A percentile compares a stretch with the other conserved stretches of the same genome.
Conservation (phyloP, 2,113 vertebrate genomes). For the Malurus alboscapulatus region DNA sequence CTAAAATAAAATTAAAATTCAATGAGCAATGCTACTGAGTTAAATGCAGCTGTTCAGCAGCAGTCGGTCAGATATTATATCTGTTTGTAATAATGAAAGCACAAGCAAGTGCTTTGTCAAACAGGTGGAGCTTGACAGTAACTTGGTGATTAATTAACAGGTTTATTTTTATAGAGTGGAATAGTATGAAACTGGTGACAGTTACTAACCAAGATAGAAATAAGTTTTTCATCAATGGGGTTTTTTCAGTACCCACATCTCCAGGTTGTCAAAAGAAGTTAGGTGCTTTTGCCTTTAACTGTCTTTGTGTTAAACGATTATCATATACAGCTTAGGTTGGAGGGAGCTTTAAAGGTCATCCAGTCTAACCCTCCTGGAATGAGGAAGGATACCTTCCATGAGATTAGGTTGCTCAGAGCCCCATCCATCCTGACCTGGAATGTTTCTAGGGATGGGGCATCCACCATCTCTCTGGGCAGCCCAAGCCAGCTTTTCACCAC, state of each 20-base stretch:
- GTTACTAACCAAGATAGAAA: not conserved
- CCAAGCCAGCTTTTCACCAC: not conserved
- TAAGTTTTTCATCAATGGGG: not conserved
- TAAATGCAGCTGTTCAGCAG: not conserved
- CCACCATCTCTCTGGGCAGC: not conserved
- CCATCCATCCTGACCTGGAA: not conserved
- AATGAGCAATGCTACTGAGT: not conserved
- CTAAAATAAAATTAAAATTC: not conserved
- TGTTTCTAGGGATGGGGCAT: not conserved
- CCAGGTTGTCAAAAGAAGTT: not conserved
- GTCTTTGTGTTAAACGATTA: not conserved
- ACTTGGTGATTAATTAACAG: not conserved
- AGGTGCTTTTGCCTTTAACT: not conserved
- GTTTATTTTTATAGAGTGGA: not conserved
- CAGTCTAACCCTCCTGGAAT: accelerated
- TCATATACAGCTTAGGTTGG: not conserved
- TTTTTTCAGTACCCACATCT: not conserved
- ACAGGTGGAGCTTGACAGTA: not conserved
- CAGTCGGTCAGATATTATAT: not conserved
- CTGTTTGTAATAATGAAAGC: not conserved
- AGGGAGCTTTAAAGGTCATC: not conserved
- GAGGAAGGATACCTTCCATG: not conserved
- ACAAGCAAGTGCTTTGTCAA: not conserved
- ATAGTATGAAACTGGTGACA: not conserved
- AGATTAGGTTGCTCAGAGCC: not conserved